Evolutionary conservation across 2,888 invertebrate genomes (phyloP).

Genomic region (Mylabris sibirica): DNA sequence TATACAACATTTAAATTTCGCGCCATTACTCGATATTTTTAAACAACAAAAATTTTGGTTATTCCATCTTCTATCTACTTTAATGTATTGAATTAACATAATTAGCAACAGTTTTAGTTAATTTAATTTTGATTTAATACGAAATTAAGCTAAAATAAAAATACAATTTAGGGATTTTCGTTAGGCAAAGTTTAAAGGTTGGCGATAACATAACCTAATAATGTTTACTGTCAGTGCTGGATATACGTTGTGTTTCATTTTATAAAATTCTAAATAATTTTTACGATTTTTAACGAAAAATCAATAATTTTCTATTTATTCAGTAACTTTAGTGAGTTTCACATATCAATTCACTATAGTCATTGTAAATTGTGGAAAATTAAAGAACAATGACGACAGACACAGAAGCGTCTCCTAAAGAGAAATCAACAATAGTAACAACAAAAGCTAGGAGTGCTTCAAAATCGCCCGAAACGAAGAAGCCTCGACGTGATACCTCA

Average conservation of each 20-base stretch:
- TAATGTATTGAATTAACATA: too few species aligned
- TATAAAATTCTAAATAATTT: neutral
- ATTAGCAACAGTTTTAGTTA: too few species aligned
- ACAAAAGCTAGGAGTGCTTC: slow-evolving; percentile 30
- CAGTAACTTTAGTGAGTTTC: neutral
- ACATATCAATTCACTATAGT: neutral
- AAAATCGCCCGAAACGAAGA: slow-evolving; percentile 34
- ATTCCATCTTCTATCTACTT: too few species aligned
- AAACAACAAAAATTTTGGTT: neutral
- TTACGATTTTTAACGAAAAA: neutral
- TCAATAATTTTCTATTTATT: neutral
- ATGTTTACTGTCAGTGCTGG: neutral
- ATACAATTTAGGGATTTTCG: too few species aligned
- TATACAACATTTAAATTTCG: neutral
- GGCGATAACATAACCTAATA: slow-evolving; percentile 19
- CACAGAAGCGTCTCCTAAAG: slow-evolving; percentile 35
- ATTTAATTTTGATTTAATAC: too few species aligned
- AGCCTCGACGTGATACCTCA: slow-evolving; percentile 25
- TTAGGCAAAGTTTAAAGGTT: too few species aligned
- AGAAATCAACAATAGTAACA: slow-evolving; percentile 4
- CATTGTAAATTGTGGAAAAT: neutral
- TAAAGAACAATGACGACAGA: slow-evolving; percentile 36
- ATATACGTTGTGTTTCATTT: neutral
- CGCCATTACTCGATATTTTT: neutral
- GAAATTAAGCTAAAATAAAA: too few species aligned